Evolutionary conservation across 2,888 invertebrate species (phyloP), one percentile per base, ranked within the genome.

Genomic region (Galeopsomyia nigrocyanea): DNA sequence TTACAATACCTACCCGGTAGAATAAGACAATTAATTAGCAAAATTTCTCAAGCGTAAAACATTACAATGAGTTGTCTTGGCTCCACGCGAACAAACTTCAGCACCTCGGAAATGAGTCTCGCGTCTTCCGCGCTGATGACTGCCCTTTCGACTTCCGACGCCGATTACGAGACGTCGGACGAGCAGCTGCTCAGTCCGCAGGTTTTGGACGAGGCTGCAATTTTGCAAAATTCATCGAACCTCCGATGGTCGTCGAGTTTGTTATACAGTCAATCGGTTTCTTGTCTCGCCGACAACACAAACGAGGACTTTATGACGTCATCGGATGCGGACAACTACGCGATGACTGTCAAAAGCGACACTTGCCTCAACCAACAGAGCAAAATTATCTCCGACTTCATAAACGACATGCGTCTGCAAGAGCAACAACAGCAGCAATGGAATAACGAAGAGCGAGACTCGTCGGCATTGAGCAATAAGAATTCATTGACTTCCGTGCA

Each of bases 131-230:
- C 60, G 3, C 16, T 61, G 16, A 61, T 46, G 53, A 69, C 75
- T 14, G 64, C 74, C 7, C 16, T 19, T 1, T 72, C 75, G 13
- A 63, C 56, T 26, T 72, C 75, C 47, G 71, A 69, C 16, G 51
- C 17, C 9, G 68, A 71, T 53, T 72, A 75, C 61, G 75, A 75
- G 62, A 75, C 68, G 7, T 63, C 66, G 2, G 69, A 47, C n/a
- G 74, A 74, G 46, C 19, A 17, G 17, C 13, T 65, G 3, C 31
- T 39, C 2, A 68, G 64, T 17, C 65, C 71, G 1, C 61, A 62
- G 3, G 21, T 26, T n/a, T 21, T 19, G 13, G 19, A 19, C 46
- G 17, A 61, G 1, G 16, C 47, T 16, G 17, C 56, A 16, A 61
- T 50, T 55, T 65, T 61, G 5, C 26, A 21, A 13, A 19, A 13